These are phyloP conservation scores for Myotis pilosus DNA, from an alignment of 2,797 vertebrate species.

Conservation along the genomic window DNA sequence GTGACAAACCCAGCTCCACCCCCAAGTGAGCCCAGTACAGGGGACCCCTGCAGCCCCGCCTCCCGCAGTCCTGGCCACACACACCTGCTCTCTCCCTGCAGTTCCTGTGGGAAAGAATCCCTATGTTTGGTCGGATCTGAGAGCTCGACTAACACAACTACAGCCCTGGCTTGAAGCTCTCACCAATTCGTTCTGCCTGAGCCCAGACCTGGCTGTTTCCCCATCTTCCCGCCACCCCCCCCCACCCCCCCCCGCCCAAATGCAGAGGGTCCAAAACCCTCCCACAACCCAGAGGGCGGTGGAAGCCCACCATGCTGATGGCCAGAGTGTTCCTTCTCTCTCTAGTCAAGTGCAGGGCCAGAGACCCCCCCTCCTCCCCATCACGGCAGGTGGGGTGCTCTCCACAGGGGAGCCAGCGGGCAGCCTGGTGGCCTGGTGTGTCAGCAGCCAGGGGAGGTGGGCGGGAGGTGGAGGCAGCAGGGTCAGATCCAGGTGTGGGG, in stretches of 20 bases:
- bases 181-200: not conserved
- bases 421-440: not conserved
- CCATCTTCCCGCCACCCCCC: too few species aligned
- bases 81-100: not conserved
- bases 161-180: not conserved
- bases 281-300: not conserved
- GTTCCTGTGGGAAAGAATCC: not conserved
- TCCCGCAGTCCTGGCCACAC: accelerated
- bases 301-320: not conserved
- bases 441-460: not conserved
- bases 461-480: not conserved
- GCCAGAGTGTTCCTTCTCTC: not conserved
- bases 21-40: too few species aligned
- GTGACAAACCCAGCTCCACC: not conserved
- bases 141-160: not conserved
- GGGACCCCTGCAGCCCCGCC: not conserved
- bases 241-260: too few species aligned
- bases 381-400: not conserved
- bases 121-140: not conserved
- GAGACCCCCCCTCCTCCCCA: not conserved
- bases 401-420: not conserved
- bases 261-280: not conserved
- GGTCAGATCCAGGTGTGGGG: not conserved
- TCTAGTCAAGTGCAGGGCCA: not conserved
- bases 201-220: not conserved